phyloP scores from a whole-genome alignment of 2,113 vertebrate genomes.

The Gnathonemus longibarbis region DNA sequence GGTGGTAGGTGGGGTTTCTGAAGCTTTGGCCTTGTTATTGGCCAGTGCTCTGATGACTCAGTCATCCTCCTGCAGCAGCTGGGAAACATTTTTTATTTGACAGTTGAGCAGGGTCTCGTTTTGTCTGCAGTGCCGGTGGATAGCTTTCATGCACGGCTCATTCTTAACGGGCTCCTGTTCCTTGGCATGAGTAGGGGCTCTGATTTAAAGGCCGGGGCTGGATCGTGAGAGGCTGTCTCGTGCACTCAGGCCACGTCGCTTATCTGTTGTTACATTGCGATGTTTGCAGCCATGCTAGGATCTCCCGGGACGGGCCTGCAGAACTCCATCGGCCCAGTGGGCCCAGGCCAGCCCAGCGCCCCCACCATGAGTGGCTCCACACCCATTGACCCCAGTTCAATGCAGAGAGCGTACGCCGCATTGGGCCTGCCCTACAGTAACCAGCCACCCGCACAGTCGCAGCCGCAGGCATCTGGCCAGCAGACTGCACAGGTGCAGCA shows the following conservation, averaged over 20 bases:
- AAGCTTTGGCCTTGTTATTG: neutral
- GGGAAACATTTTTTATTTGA: neutral
- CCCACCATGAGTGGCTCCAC: slow-evolving; percentile 80
- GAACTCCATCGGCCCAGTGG: slow-evolving; percentile 75
- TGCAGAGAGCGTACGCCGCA: slow-evolving; percentile 95
- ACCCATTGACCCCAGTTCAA: slow-evolving; percentile 96
- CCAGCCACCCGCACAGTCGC: slow-evolving; percentile 75
- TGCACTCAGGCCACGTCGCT: neutral
- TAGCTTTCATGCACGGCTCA: neutral
- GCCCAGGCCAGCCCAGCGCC: slow-evolving; percentile 75
- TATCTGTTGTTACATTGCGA: too few relatives aligned
- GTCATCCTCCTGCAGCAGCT: neutral
- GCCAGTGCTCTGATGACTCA: neutral
- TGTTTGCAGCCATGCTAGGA: slow-evolving; percentile 75
- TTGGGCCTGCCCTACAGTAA: slow-evolving; percentile 93
- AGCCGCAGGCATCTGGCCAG: slow-evolving; percentile 68
- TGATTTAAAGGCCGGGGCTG: neutral
- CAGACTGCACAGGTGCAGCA: slow-evolving; percentile 67
- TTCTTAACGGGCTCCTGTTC: neutral
- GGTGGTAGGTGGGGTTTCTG: neutral
- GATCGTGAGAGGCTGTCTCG: neutral
- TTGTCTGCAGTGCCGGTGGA: neutral
- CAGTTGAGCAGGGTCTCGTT: neutral
- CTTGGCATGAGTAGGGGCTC: neutral
- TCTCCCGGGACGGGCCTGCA: slow-evolving; percentile 80